A percentile compares a stretch with the other conserved stretches of the same genome.
Conservation (phyloP, 2,797 vertebrate genomes). For the Astyanax mexicanus region DNA sequence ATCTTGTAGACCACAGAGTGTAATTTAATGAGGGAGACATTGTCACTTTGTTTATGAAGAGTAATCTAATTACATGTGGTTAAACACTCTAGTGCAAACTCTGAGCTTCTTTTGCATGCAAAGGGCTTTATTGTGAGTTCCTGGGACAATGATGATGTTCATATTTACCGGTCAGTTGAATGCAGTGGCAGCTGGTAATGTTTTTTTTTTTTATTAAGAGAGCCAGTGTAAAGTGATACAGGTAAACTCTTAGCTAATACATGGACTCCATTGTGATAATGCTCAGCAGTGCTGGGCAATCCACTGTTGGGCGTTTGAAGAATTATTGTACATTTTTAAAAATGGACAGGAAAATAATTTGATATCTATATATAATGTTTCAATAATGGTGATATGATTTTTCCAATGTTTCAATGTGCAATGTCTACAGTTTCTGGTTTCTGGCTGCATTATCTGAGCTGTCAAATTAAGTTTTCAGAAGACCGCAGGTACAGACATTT, state of each 20-base stretch:
- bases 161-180: conserved; percentile 52
- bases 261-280: conserved; percentile 45
- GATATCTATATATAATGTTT: too few relatives aligned
- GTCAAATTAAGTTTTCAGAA: too few relatives aligned
- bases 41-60: conserved; percentile 46
- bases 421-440: too few relatives aligned
- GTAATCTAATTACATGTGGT: conserved; percentile 44
- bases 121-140: conserved; percentile 54
- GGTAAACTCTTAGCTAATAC: conserved; percentile 49
- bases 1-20: conserved; percentile 42
- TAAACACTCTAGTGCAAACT: conserved; percentile 41
- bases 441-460: too few relatives aligned
- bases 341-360: too few relatives aligned
- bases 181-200: conserved; percentile 44
- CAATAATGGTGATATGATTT: too few relatives aligned
- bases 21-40: conserved; percentile 53
- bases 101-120: conserved; percentile 16
- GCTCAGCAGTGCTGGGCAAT: background rate
- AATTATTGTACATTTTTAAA: too few relatives aligned
- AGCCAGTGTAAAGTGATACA: conserved; percentile 55
- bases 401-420: too few relatives aligned
- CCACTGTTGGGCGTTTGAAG: too few relatives aligned
- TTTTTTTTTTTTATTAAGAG: too few relatives aligned
- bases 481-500: too few relatives aligned
- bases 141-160: conserved; percentile 23